phyloP scores from a whole-genome alignment of 2,113 vertebrate species.

The Pan troglodytes region NHGRI_mPanTro3-v2.1_pri NC_072407.2:87213001-87213500 shows the following conservation, averaged over 20 bases:
- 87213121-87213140: background rate
- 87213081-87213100: background rate
- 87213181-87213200: background rate
- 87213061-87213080: background rate
- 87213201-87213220: background rate
- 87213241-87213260: background rate
- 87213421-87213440: slow-evolving; percentile 50
- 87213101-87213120: background rate
- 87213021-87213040: background rate
- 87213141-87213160: background rate
- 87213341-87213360: background rate
- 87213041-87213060: background rate
- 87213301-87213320: background rate
- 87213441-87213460: slow-evolving; percentile 52
- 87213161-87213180: background rate
- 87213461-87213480: slow-evolving; percentile 54
- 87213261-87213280: background rate
- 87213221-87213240: background rate
- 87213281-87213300: background rate
- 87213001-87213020: background rate
- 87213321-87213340: slow-evolving; percentile 36
- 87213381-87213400: slow-evolving; percentile 47
- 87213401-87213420: slow-evolving; percentile 62
- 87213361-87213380: slow-evolving; percentile 27
- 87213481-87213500: slow-evolving; percentile 75